Evolutionary conservation across 2,797 vertebrate species (phyloP), one percentile per base, ranked within the genome.

Genomic region (Eupleurogrammus muticus): DNA sequence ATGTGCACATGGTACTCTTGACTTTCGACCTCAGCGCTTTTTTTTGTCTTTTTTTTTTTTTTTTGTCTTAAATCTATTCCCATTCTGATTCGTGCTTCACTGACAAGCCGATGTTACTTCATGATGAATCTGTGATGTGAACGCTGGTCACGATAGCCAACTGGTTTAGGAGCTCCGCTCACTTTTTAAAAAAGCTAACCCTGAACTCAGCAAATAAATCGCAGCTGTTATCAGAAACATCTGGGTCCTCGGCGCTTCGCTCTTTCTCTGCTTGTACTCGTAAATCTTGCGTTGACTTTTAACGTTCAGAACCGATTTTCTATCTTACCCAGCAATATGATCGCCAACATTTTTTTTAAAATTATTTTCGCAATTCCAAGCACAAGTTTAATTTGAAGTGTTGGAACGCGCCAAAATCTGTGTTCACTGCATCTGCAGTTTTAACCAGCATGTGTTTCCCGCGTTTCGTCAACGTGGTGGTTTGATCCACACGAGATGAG

Each of bases 1-100:
- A 76, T 78, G 80, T 86, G 79, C 73, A 82, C 79, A 82, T 85
- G 75, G 60, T 66, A 62, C 58, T 72, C 48, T 64, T 40, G 36
- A 42, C 14, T 17, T 42, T 42, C 16, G 16, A 44, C 40, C 40
- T 42, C 40, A 42, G 16, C 38, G n/a, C n/a, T n/a, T n/a, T n/a
- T n/a, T n/a, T n/a, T n/a, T 42, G 13, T 34, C 32, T 34, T 38
- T 53, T 68, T 63, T 65, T n/a, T 70, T 44, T 17, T 7, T 1
- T 40, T 40, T 40, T 40, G 1, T 28, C 6, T 28, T 16, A 5
- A 17, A 77, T 77, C 42, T 61, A 34, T 71, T 81, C 70, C 55
- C 32, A 36, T 71, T 66, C 44, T 9, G 35, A 73, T 61, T 51
- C n/a, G 6, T 24, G 51, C 19, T 28, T 66, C 54, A 46, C 62